A percentile compares a stretch with the other conserved stretches of the same genome.
Evolutionary conservation across 1,140 invertebrate genomes (phyloP).

Genomic region (Parapsyche elsis): DNA sequence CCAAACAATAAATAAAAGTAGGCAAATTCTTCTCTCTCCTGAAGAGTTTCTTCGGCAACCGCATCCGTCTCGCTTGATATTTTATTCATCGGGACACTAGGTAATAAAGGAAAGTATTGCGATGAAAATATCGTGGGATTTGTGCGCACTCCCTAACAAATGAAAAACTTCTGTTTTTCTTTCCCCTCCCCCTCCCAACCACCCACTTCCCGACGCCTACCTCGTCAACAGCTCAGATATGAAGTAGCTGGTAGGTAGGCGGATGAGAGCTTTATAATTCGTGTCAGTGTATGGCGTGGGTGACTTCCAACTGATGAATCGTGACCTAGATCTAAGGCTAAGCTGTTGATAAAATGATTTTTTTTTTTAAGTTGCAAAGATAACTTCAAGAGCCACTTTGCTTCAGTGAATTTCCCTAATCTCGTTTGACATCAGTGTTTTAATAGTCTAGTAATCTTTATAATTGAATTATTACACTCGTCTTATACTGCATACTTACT

Average conservation of each 20-base stretch:
- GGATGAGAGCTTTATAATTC: background rate
- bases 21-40: background rate
- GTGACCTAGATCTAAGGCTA: background rate
- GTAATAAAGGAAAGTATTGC: conserved; percentile 21
- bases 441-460: too few species aligned
- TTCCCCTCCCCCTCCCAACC: background rate
- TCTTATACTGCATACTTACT: too few species aligned
- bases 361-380: background rate
- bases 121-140: conserved; percentile 22
- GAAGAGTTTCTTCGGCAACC: background rate
- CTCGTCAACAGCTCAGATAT: too few species aligned
- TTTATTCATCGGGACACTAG: conserved; percentile 17
- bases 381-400: background rate
- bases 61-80: conserved; percentile 10
- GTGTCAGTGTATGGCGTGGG: background rate
- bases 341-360: background rate
- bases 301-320: conserved; percentile 3
- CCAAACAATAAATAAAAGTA: background rate
- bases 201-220: too few species aligned
- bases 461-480: too few species aligned
- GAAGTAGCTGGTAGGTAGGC: too few species aligned
- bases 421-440: background rate
- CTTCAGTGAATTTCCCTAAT: conserved; percentile 4
- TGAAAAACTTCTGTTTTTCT: background rate
- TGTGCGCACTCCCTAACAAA: background rate